Evolutionary conservation across 2,797 vertebrate species (phyloP).

Genomic region (Phataginus tetradactyla): DNA sequence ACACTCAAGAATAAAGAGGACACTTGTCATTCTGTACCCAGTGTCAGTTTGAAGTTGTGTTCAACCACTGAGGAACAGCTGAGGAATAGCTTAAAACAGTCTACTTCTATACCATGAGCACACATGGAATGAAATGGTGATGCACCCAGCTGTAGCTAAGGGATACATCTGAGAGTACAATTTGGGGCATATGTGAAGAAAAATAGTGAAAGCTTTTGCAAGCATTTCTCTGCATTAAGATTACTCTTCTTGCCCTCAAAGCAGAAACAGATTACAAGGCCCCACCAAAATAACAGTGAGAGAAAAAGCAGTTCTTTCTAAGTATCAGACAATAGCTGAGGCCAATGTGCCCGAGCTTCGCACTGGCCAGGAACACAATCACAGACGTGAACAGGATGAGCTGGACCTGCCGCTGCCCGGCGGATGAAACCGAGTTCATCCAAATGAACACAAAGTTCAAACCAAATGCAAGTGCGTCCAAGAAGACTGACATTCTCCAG

Average conservation of each 20-base stretch:
- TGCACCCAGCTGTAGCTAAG: neutral
- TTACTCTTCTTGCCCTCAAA: conserved; percentile 48
- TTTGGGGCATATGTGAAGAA: neutral
- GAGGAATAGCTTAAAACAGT: conserved; percentile 2
- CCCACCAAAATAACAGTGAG: conserved; percentile 35
- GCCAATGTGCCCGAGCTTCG: neutral
- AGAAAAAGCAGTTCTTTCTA: neutral
- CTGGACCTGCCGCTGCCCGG: neutral
- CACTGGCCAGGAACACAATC: neutral
- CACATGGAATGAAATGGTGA: neutral
- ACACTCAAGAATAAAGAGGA: conserved; percentile 2
- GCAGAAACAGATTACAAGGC: conserved; percentile 46
- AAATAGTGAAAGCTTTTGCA: conserved; percentile 18
- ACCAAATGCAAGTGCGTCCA: neutral
- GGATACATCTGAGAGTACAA: neutral
- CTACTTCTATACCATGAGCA: neutral
- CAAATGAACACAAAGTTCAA: neutral
- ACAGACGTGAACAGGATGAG: conserved; percentile 21
- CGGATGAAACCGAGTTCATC: too few relatives aligned
- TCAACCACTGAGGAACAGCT: neutral
- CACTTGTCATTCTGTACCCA: neutral
- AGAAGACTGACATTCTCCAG: neutral
- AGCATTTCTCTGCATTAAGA: conserved; percentile 32
- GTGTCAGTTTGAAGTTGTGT: neutral
- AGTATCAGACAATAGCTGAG: neutral